These are phyloP conservation scores for Eptesicus fuscus DNA, from an alignment of 2,113 vertebrate species.

Conservation along the genomic window DNA sequence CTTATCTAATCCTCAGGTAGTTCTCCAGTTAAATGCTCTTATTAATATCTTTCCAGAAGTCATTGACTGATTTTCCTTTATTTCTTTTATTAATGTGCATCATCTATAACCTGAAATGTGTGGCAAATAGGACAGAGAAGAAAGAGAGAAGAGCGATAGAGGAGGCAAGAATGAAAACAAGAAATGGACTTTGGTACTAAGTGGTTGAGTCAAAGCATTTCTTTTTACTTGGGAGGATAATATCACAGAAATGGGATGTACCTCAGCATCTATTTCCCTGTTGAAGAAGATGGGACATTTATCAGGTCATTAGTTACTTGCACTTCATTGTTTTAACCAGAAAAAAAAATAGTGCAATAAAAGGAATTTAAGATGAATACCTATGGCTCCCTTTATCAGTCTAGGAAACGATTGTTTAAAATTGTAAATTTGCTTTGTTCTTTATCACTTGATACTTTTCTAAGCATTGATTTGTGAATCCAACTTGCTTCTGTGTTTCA, in stretches of 20 bases:
- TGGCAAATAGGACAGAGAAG: neutral
- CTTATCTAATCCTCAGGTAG: neutral
- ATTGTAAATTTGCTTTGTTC: neutral
- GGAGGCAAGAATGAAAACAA: neutral
- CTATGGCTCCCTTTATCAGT: neutral
- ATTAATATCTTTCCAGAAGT: slow-evolving; percentile 13
- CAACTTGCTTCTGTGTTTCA: neutral
- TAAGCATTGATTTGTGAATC: neutral
- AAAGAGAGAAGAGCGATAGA: neutral
- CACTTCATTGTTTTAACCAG: neutral
- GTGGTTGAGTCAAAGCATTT: neutral
- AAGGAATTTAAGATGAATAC: neutral
- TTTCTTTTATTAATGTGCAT: neutral
- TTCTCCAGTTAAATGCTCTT: slow-evolving; percentile 19
- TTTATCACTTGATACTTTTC: neutral
- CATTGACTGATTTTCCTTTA: neutral
- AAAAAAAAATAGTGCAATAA: neutral
- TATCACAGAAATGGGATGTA: neutral
- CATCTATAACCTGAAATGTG: neutral
- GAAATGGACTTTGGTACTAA: neutral
- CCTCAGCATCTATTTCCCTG: neutral
- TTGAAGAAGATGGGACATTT: neutral
- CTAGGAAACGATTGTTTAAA: neutral
- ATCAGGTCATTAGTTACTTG: neutral
- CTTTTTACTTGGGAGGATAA: neutral